Conservation (phyloP, 1,140 invertebrate genomes). For the Diorhabda sublineata region DNA sequence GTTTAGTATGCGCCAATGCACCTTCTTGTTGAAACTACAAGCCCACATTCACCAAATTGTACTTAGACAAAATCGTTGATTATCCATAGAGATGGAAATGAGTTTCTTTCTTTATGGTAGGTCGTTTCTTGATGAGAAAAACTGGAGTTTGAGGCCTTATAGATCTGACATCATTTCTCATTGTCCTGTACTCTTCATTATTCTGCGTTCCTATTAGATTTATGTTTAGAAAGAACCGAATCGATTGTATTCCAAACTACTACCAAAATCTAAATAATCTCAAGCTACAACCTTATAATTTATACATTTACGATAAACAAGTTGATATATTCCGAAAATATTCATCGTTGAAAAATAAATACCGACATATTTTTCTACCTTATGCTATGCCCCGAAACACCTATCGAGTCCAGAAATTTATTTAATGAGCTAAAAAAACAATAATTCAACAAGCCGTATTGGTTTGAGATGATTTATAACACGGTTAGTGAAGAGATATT, state of each 20-base stretch:
- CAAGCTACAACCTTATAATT: constrained; percentile 26
- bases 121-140: no score
- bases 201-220: no score
- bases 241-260: not conserved
- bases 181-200: no score
- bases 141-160: no score
- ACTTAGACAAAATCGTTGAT: no score
- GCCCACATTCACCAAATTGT: no score
- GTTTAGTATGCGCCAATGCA: no score
- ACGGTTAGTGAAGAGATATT: constrained; percentile 18
- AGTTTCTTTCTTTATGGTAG: no score
- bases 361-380: constrained; percentile 30
- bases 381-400: constrained; percentile 33
- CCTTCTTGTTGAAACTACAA: no score
- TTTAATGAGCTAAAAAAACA: constrained; percentile 39
- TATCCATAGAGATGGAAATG: no score
- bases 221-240: no score
- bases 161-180: no score
- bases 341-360: constrained; percentile 34
- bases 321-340: constrained; percentile 38
- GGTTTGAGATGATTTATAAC: constrained; percentile 35
- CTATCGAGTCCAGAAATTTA: constrained; percentile 36
- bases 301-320: constrained; percentile 38
- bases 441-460: constrained; percentile 34
- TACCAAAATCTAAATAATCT: constrained; percentile 18